A percentile compares a stretch with the other conserved stretches of the same genome.
Conservation (phyloP, 2,888 invertebrate species). For the Leptinotarsa juncta region DNA sequence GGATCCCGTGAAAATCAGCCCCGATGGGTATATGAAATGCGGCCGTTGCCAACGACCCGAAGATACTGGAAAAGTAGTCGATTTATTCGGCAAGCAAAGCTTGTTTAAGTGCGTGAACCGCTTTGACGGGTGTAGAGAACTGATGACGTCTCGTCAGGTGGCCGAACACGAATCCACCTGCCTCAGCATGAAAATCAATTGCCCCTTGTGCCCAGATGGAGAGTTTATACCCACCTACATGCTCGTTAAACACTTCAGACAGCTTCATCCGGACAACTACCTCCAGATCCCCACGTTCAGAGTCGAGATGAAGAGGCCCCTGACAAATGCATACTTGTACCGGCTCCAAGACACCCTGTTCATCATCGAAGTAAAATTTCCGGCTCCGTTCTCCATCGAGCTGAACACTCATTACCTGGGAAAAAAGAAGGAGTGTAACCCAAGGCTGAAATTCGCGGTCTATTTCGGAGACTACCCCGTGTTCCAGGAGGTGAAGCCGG, state of each 20-base stretch:
- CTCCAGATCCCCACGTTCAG: not conserved
- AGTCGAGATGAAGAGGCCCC: not conserved
- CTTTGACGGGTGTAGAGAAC: not conserved
- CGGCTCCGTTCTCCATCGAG: not conserved
- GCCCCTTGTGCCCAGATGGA: not conserved
- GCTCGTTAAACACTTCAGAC: not conserved
- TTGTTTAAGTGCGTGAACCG: slow-evolving; percentile 1
- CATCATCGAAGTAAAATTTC: not conserved
- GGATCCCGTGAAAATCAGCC: not conserved
- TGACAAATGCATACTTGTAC: not conserved
- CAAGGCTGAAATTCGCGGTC: not conserved
- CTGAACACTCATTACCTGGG: not conserved
- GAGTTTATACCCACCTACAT: not conserved
- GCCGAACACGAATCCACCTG: not conserved
- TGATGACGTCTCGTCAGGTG: not conserved
- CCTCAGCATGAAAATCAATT: not conserved
- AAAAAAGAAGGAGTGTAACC: not conserved
- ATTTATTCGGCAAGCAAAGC: not conserved
- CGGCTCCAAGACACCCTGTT: not conserved
- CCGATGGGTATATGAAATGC: not conserved
- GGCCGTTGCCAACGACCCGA: not conserved
- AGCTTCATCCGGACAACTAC: not conserved
- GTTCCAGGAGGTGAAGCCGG: not conserved
- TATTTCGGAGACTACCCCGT: not conserved
- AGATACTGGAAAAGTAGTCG: not conserved